phyloP scores from a whole-genome alignment of 2,113 vertebrate species.

The Gobiocypris rarus region DNA sequence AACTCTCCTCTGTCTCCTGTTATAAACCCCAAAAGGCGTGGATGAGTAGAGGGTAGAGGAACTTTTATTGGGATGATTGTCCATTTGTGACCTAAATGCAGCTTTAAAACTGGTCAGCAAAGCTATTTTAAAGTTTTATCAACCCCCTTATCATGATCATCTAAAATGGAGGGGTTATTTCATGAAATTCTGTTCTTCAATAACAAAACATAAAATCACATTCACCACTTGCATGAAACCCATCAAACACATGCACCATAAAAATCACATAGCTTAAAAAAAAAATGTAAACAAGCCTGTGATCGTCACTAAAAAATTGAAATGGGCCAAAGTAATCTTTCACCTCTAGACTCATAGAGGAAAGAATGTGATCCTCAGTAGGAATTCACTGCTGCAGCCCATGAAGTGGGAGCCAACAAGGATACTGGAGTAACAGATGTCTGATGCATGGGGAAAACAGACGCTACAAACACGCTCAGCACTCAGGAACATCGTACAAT shows the following conservation, averaged over 20 bases:
- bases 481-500: slow-evolving; percentile 2
- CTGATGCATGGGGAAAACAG: slow-evolving; percentile 3
- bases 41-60: background rate
- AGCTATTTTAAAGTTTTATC: background rate
- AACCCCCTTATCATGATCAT: background rate
- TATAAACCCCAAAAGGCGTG: background rate
- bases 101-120: background rate
- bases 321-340: slow-evolving; percentile 8
- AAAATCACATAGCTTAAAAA: background rate
- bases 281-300: background rate
- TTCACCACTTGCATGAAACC: background rate
- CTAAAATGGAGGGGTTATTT: background rate
- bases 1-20: background rate
- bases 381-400: background rate
- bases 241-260: slow-evolving; percentile 1
- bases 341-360: background rate
- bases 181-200: background rate
- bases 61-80: background rate
- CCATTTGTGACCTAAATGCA: slow-evolving; percentile 15
- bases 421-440: slow-evolving; percentile 4
- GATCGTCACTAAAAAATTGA: background rate
- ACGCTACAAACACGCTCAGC: background rate
- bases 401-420: background rate
- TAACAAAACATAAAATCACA: background rate
- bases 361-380: slow-evolving; percentile 18